phyloP scores from a whole-genome alignment of 2,797 vertebrate species.

The Takifugu rubripes region DNA sequence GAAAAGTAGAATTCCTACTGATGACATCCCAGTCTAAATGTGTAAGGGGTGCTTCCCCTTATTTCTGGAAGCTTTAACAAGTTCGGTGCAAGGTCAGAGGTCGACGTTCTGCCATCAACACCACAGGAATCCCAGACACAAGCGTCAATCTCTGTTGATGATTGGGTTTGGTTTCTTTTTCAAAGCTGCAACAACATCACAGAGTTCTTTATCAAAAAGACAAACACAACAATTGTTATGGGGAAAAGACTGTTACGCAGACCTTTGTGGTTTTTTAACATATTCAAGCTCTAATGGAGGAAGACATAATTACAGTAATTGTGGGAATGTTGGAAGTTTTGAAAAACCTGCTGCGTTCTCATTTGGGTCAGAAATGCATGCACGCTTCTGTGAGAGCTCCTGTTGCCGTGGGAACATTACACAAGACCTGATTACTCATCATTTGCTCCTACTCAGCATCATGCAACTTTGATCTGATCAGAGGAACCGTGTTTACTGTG shows the following conservation, averaged over 20 bases:
- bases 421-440: slow-evolving; percentile 60
- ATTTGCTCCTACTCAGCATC: slow-evolving; percentile 45
- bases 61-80: slow-evolving; percentile 20
- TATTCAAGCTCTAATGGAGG: too few relatives aligned
- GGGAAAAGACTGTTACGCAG: slow-evolving; percentile 22
- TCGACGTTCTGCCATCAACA: slow-evolving; percentile 25
- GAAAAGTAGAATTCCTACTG: slow-evolving; percentile 23
- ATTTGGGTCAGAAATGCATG: slow-evolving; percentile 30
- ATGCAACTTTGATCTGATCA: slow-evolving; percentile 21
- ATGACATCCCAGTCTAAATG: slow-evolving; percentile 25
- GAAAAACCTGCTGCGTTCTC: slow-evolving; percentile 5
- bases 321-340: too few relatives aligned
- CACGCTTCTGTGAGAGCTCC: slow-evolving; percentile 28
- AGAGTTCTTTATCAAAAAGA: not conserved
- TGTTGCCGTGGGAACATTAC: slow-evolving; percentile 60
- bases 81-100: slow-evolving; percentile 63
- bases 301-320: too few relatives aligned
- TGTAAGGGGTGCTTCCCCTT: not conserved
- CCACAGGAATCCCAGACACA: slow-evolving; percentile 13
- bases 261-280: slow-evolving; percentile 1
- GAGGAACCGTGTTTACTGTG: not conserved
- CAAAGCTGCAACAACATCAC: not conserved
- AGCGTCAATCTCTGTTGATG: too few relatives aligned
- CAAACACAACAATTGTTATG: slow-evolving; percentile 13
- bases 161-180: slow-evolving; percentile 33